Percentiles rank a stretch among this genome's conserved stretches.
Conservation (phyloP, 2,888 invertebrate genomes). For the Empis livida region DNA sequence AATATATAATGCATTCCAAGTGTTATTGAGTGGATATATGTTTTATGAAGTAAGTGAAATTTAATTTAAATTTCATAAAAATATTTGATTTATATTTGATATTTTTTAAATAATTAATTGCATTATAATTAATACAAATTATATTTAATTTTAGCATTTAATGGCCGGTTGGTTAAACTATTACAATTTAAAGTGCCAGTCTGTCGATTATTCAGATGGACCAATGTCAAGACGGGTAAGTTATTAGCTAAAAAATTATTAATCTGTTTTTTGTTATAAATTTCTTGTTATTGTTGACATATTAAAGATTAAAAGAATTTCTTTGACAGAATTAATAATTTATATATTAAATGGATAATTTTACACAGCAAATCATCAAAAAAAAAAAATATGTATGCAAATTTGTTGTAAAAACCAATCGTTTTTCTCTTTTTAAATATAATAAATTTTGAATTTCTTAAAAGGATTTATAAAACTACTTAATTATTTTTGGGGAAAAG, state of each 20-base stretch:
- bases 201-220: constrained; percentile 83
- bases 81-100: neutral
- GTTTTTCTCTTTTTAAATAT: no score
- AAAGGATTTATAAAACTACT: no score
- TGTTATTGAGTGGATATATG: constrained; percentile 74
- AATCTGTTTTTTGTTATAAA: no score
- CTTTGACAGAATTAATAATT: no score
- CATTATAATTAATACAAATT: neutral
- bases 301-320: no score
- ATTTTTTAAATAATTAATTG: neutral
- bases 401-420: no score
- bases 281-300: no score
- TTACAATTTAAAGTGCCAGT: constrained; percentile 85
- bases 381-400: no score
- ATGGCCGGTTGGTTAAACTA: constrained; percentile 87
- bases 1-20: constrained; percentile 81
- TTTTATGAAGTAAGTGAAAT: constrained; percentile 72
- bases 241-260: constrained; percentile 11
- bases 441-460: no score
- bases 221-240: constrained; percentile 75
- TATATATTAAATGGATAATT: no score
- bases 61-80: neutral
- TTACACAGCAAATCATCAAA: no score
- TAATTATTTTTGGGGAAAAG: no score
- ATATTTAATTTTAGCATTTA: constrained; percentile 50